A percentile compares a stretch with the other conserved stretches of the same genome.
Evolutionary conservation across 2,888 invertebrate species (phyloP).

Genomic region (Notocelia uddmanniana): DNA sequence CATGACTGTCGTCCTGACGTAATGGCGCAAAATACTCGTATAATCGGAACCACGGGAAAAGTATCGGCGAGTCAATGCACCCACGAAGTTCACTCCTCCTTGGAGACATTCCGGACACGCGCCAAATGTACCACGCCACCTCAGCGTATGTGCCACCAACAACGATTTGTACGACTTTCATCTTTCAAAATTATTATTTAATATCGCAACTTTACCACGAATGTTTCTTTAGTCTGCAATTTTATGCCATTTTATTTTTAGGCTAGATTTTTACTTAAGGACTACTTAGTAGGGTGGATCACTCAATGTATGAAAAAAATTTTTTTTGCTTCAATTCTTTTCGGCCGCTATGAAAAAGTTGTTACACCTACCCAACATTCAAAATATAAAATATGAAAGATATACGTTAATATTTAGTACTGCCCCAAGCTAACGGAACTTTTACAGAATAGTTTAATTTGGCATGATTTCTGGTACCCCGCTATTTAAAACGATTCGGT

Average conservation of each 20-base stretch:
- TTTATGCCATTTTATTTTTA: neutral
- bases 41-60: slow-evolving; percentile 60
- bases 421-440: no score
- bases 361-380: no score
- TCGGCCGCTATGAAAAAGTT: no score
- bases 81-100: slow-evolving; percentile 73
- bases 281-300: no score
- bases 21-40: slow-evolving; percentile 54
- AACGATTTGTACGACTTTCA: slow-evolving; percentile 28
- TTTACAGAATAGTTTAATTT: no score
- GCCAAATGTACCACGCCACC: slow-evolving; percentile 64
- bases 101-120: slow-evolving; percentile 66
- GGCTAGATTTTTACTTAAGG: no score
- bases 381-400: no score
- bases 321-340: no score
- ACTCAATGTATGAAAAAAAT: no score
- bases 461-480: no score
- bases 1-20: slow-evolving; percentile 20
- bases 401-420: no score
- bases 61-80: slow-evolving; percentile 72
- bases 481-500: no score
- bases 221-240: neutral
- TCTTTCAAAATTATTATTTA: slow-evolving; percentile 25
- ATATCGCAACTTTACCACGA: neutral
- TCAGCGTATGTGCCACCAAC: slow-evolving; percentile 61